Percentiles rank a stretch among this genome's conserved stretches.
Conservation (phyloP, 2,888 invertebrate genomes). For the Escarpia spicata region DNA sequence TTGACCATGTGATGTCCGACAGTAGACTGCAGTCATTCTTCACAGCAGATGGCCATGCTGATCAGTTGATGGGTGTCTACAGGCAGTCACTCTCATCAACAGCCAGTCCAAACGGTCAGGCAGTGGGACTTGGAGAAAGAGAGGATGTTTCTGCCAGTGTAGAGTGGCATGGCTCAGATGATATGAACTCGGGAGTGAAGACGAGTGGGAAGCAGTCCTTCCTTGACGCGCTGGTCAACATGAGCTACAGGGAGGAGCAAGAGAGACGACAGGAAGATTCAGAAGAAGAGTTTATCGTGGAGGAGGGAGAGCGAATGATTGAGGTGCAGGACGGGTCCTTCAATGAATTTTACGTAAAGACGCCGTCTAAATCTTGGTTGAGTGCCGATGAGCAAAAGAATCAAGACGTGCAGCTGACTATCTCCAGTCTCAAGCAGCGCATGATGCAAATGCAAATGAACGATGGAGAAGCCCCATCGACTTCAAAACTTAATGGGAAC, state of each 20-base stretch:
- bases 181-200: background rate
- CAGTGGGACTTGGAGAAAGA: background rate
- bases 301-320: background rate
- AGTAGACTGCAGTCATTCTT: background rate
- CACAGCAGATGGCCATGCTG: background rate
- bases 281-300: background rate
- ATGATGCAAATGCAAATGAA: background rate
- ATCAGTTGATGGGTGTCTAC: background rate
- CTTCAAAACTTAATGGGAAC: background rate
- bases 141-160: background rate
- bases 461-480: background rate
- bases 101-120: background rate
- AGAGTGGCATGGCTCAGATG: background rate
- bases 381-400: background rate
- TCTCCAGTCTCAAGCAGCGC: background rate
- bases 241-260: background rate
- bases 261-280: background rate
- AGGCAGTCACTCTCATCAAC: background rate
- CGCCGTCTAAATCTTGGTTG: background rate
- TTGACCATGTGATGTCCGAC: background rate
- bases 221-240: background rate
- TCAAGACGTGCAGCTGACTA: background rate
- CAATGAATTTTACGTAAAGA: background rate
- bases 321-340: background rate
- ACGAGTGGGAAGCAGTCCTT: background rate